phyloP scores from a whole-genome alignment of 1,140 invertebrate species.

The Planococcus citri region DNA sequence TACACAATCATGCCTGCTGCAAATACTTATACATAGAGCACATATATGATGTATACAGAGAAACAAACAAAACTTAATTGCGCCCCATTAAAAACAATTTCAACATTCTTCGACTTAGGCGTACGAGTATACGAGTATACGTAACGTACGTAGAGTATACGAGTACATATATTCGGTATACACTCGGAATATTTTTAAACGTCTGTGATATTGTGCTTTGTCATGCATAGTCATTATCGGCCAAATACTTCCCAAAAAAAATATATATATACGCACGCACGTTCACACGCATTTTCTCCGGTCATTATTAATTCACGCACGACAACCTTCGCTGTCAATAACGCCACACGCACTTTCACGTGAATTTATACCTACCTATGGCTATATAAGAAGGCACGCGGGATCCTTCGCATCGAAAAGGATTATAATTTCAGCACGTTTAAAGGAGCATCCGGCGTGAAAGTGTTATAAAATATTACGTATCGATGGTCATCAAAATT shows the following conservation, averaged over 20 bases:
- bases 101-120: slow-evolving; percentile 14
- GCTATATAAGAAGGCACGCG: background rate
- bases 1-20: no score
- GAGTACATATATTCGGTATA: background rate
- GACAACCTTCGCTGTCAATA: slow-evolving; percentile 18
- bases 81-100: slow-evolving; percentile 9
- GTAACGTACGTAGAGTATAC: no score
- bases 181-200: slow-evolving; percentile 11
- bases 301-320: slow-evolving; percentile 17
- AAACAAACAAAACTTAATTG: slow-evolving; percentile 13
- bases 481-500: background rate
- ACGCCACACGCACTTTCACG: slow-evolving; percentile 14
- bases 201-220: slow-evolving; percentile 16
- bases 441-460: background rate
- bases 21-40: no score
- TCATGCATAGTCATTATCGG: slow-evolving; percentile 17
- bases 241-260: slow-evolving; percentile 8
- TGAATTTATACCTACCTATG: no score
- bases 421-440: background rate
- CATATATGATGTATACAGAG: no score
- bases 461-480: background rate
- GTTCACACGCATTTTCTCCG: slow-evolving; percentile 17
- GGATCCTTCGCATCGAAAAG: background rate
- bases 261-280: slow-evolving; percentile 7
- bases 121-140: no score